Evolutionary conservation across 2,888 invertebrate genomes (phyloP), one percentile per base, ranked within the genome.

Genomic region (Amitus sp.): DNA sequence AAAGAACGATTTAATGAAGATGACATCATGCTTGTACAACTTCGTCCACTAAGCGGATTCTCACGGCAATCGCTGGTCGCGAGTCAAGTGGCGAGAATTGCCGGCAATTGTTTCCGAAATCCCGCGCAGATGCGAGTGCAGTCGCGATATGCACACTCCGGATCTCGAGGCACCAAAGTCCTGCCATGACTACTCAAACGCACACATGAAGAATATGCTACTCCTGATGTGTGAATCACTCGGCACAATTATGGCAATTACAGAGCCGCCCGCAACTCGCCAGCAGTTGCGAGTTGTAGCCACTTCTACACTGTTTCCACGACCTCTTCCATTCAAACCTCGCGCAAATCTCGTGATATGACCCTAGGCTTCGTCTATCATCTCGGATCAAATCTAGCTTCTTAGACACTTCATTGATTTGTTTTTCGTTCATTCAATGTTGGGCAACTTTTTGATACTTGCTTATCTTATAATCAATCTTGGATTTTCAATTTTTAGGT

Each of bases 51-150:
- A 78, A 73, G 75, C 77, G 79, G 77, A 80, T 82, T 82, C 82
- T 82, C 82, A 82, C 82, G 82, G 76, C 80, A 82, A 82, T 82
- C 78, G 78, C 73, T 76, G 75, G 72, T 70, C 78, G 78, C 77
- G 77, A 79, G 80, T 78, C 78, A 82, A 82, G 80, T 82, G 82
- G 80, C 79, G 78, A 73, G 82, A 82, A 82, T 82, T 82, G 81
- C 76, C 79, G 80, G 79, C 82, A 82, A 82, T 82, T 82, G 81
- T 82, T 82, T 82, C 81, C 82, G 82, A 82, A 82, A 82, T 82
- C 82, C 82, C 80, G 67, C 63, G 63, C 63, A 65, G 62, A 63
- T 63, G 57, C 45, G 43, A 17, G 12, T 33, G 30, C 28, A 30
- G n/a, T 9, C 34, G 37, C 19, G 34, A 6, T 33, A 34, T 49